Conservation (phyloP, 2,797 vertebrate genomes). For the Heterohyrax brucei region DNA sequence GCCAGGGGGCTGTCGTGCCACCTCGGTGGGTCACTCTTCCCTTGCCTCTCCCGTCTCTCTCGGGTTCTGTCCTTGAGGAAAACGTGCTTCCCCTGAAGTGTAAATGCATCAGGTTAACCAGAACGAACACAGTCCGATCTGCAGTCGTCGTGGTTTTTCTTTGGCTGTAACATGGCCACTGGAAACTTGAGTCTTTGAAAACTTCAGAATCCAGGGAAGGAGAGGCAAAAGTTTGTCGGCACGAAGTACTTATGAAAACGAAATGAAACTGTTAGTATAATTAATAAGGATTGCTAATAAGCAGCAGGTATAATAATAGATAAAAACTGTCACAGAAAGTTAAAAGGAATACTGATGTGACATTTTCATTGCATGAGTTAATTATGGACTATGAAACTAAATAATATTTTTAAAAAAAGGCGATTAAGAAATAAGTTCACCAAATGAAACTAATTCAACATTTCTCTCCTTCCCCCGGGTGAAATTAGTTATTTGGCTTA, state of each 20-base stretch:
- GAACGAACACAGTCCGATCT: not conserved
- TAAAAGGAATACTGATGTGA: conserved; percentile 14
- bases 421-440: conserved; percentile 75
- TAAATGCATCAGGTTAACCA: conserved; percentile 31
- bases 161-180: not conserved
- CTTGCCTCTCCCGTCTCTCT: not conserved
- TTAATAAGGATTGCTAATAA: conserved; percentile 48
- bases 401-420: conserved; percentile 68
- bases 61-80: conserved; percentile 31
- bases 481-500: conserved; percentile 84
- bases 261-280: conserved; percentile 29
- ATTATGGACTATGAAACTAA: conserved; percentile 66
- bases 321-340: conserved; percentile 3
- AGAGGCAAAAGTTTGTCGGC: conserved; percentile 69
- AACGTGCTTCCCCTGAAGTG: conserved; percentile 56
- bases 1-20: not conserved
- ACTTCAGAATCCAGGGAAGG: conserved; percentile 41
- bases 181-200: conserved; percentile 58
- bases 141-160: not conserved
- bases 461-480: conserved; percentile 60
- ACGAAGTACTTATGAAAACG: conserved; percentile 42
- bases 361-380: conserved; percentile 46
- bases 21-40: not conserved
- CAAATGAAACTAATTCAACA: conserved; percentile 76
- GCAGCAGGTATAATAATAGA: not conserved